Percentiles rank a stretch among this genome's conserved stretches.
Evolutionary conservation across 2,888 invertebrate species (phyloP).

Genomic region (Polylopha cassiicola): DNA sequence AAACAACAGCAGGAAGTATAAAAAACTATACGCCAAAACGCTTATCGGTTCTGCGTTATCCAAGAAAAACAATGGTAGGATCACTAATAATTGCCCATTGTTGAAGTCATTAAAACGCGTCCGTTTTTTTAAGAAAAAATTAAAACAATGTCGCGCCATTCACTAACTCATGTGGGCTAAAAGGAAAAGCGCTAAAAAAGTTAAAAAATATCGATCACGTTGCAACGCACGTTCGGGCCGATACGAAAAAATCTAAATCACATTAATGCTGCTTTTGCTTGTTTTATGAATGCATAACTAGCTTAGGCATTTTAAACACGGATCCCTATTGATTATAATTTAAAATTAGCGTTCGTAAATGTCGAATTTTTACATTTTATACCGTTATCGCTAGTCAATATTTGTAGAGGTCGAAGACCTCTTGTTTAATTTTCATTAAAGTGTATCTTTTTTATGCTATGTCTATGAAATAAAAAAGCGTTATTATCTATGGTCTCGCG

Average conservation of each 20-base stretch:
- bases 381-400: too few relatives aligned
- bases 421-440: too few relatives aligned
- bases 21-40: conserved; percentile 43
- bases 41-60: conserved; percentile 50
- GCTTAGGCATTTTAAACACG: too few relatives aligned
- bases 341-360: too few relatives aligned
- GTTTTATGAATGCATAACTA: too few relatives aligned
- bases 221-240: conserved; percentile 42
- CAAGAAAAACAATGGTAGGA: conserved; percentile 63
- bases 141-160: conserved; percentile 39
- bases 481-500: conserved; percentile 31
- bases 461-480: too few relatives aligned
- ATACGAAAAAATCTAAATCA: conserved; percentile 50
- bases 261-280: conserved; percentile 46
- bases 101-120: conserved; percentile 40
- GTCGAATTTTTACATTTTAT: too few relatives aligned
- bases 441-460: too few relatives aligned
- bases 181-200: conserved; percentile 29
- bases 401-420: too few relatives aligned
- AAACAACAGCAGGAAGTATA: conserved; percentile 58
- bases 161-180: conserved; percentile 32
- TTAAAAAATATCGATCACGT: conserved; percentile 51
- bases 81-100: conserved; percentile 59
- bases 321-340: too few relatives aligned
- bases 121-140: conserved; percentile 45